A percentile compares a stretch with the other conserved stretches of the same genome.
phyloP scores from a whole-genome alignment of 2,113 vertebrate genomes.

The Calypte anna region DNA sequence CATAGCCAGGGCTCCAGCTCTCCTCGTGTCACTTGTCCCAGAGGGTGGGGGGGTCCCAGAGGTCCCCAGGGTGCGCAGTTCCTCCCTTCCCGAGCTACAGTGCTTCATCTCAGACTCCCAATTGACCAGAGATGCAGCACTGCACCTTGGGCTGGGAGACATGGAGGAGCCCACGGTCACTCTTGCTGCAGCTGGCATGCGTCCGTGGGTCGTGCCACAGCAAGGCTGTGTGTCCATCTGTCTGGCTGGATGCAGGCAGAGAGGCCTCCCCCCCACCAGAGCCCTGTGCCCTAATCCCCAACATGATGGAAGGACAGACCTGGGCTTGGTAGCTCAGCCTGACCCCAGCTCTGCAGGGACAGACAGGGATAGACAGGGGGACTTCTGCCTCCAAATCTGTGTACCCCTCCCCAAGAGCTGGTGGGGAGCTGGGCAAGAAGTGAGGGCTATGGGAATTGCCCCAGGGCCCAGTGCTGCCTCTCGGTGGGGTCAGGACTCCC shows the following conservation, averaged over 20 bases:
- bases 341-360: background rate
- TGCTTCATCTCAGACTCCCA: constrained; percentile 99
- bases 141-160: constrained; percentile 96
- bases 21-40: background rate
- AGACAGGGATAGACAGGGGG: background rate
- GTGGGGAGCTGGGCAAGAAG: background rate
- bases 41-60: accelerated
- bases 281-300: accelerated
- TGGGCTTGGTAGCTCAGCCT: background rate
- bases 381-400: background rate
- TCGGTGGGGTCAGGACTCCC: background rate
- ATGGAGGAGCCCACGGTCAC: background rate
- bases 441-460: background rate
- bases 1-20: background rate
- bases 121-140: constrained; percentile 99
- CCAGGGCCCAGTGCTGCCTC: background rate
- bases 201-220: accelerated
- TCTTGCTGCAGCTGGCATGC: accelerated
- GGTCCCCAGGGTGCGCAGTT: constrained; percentile 36
- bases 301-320: background rate
- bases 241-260: accelerated
- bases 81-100: constrained; percentile 98
- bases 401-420: accelerated
- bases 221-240: background rate
- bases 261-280: no score